Percentiles rank a stretch among this genome's conserved stretches.
Evolutionary conservation across 1,140 invertebrate genomes (phyloP).

Genomic region (Achatina immaculata): DNA sequence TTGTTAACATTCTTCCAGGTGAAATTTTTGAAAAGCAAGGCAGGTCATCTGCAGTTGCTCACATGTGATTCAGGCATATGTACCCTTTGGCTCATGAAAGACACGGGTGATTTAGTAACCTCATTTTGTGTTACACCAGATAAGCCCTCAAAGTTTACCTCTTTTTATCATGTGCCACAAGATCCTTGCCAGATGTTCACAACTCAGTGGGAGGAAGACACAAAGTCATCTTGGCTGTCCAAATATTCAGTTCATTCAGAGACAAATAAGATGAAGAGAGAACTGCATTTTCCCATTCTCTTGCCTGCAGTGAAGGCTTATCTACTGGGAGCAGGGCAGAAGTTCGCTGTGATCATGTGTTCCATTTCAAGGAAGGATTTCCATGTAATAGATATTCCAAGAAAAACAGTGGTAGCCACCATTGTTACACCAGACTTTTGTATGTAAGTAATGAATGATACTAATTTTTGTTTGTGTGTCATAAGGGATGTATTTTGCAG

Average conservation of each 20-base stretch:
- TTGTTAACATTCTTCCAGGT: too few species aligned
- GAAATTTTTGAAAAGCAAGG: slow-evolving; percentile 9
- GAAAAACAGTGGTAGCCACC: background rate
- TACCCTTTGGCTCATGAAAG: background rate
- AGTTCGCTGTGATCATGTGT: slow-evolving; percentile 36
- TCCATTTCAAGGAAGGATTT: slow-evolving; percentile 35
- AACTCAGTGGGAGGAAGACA: slow-evolving; percentile 21
- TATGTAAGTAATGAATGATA: slow-evolving; percentile 24
- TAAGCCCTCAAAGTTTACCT: slow-evolving; percentile 22
- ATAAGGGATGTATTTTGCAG: too few species aligned
- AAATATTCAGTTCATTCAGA: background rate
- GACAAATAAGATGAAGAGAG: background rate
- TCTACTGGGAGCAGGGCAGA: slow-evolving; percentile 27
- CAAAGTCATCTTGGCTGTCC: slow-evolving; percentile 1
- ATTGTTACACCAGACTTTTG: slow-evolving; percentile 32
- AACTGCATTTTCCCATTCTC: slow-evolving; percentile 12
- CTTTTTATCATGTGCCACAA: slow-evolving; percentile 13
- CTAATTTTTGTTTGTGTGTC: too few species aligned
- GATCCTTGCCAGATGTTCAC: slow-evolving; percentile 10
- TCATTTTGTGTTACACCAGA: background rate
- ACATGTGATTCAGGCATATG: slow-evolving; percentile 21
- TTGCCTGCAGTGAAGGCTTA: slow-evolving; percentile 7
- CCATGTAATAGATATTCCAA: slow-evolving; percentile 27
- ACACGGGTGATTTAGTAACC: background rate
- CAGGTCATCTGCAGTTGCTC: background rate